phyloP scores from a whole-genome alignment of 2,113 vertebrate genomes.

The Oryzias melastigma region DNA sequence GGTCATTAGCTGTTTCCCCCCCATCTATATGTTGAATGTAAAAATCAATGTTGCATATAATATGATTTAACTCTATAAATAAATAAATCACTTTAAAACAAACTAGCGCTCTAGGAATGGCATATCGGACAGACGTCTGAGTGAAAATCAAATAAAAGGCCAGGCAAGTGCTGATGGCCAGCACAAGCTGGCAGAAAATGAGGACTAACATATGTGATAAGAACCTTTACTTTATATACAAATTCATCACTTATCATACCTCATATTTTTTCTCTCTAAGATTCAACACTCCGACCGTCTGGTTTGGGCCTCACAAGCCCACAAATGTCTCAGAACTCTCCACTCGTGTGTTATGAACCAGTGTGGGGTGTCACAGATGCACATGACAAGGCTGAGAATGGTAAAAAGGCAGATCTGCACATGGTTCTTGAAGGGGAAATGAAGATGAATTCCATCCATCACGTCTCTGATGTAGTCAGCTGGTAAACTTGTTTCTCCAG shows the following conservation, averaged over 20 bases:
- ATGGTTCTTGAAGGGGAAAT: slow-evolving; percentile 48
- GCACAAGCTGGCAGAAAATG: slow-evolving; percentile 57
- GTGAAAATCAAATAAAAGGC: slow-evolving; percentile 19
- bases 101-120: slow-evolving; percentile 35
- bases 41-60: slow-evolving; percentile 37
- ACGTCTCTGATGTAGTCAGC: slow-evolving; percentile 39
- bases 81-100: slow-evolving; percentile 67
- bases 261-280: slow-evolving; percentile 13
- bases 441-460: slow-evolving; percentile 40
- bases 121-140: slow-evolving; percentile 24
- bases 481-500: slow-evolving; percentile 24
- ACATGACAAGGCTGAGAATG: slow-evolving; percentile 55
- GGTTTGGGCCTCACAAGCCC: slow-evolving; percentile 10
- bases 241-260: slow-evolving; percentile 18
- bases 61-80: slow-evolving; percentile 53
- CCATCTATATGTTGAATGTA: slow-evolving; percentile 42
- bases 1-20: slow-evolving; percentile 26
- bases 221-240: slow-evolving; percentile 59
- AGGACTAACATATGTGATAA: slow-evolving; percentile 40
- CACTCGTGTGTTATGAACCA: slow-evolving; percentile 33
- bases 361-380: slow-evolving; percentile 41
- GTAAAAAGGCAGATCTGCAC: slow-evolving; percentile 53
- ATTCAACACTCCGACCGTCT: slow-evolving; percentile 24
- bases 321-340: slow-evolving; percentile 15
- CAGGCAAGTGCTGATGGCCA: slow-evolving; percentile 22